Evolutionary conservation across 2,888 invertebrate species (phyloP).

Genomic region (Vanessa cardui): DNA sequence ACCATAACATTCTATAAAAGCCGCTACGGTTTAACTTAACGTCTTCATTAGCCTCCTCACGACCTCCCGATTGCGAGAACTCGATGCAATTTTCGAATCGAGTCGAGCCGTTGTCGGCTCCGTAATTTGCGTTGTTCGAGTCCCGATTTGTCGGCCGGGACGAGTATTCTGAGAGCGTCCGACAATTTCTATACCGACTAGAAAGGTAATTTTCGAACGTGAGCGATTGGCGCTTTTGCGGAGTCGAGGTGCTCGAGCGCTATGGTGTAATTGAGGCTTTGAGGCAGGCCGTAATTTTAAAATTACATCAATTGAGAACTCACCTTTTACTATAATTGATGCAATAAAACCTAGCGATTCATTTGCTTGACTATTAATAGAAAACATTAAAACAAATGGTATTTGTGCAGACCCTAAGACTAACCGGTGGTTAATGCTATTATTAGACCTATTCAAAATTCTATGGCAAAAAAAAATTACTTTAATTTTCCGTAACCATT

Average conservation of each 20-base stretch:
- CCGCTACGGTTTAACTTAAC: constrained; percentile 72
- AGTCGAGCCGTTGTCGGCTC: constrained; percentile 57
- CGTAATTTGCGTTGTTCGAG: constrained; percentile 73
- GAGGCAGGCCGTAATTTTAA: constrained; percentile 76
- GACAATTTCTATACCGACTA: constrained; percentile 70
- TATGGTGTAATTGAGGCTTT: constrained; percentile 70
- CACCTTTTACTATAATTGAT: constrained; percentile 45
- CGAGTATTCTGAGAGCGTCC: constrained; percentile 67
- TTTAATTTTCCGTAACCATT: constrained; percentile 56
- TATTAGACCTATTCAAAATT: constrained; percentile 61
- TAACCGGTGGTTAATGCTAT: constrained; percentile 53
- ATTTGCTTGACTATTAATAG: background rate
- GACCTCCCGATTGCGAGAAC: constrained; percentile 68
- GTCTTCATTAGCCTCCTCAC: constrained; percentile 77
- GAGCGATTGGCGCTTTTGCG: constrained; percentile 63
- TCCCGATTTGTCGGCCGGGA: constrained; percentile 68
- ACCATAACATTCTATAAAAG: constrained; percentile 67
- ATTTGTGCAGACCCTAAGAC: background rate
- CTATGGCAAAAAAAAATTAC: constrained; percentile 59
- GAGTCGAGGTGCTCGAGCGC: constrained; percentile 56
- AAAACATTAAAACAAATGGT: background rate
- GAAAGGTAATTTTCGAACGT: constrained; percentile 69
- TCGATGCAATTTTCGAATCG: constrained; percentile 71
- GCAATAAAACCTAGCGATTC: constrained; percentile 1
- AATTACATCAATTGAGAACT: constrained; percentile 75